Percentiles rank a stretch among this genome's conserved stretches.
These are phyloP conservation scores for Mechanitis mazaeus DNA, from an alignment of 2,888 invertebrate species.

Conservation along the genomic window DNA sequence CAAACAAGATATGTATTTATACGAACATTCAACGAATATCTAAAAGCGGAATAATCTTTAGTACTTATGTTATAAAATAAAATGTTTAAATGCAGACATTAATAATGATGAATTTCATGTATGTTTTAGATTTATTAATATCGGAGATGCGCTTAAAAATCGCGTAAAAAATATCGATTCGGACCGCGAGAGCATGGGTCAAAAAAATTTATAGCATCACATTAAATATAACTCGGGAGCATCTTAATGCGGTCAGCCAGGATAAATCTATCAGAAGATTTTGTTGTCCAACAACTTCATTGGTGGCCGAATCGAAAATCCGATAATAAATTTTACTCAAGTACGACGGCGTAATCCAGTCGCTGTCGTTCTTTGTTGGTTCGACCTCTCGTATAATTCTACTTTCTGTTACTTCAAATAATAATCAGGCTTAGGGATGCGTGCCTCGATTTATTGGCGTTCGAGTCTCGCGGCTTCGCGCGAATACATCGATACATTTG, in stretches of 20 bases:
- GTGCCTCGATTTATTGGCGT: conserved; percentile 47
- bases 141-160: conserved; percentile 19
- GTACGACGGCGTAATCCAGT: conserved; percentile 75
- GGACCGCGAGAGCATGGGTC: conserved; percentile 19
- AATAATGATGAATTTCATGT: conserved; percentile 29
- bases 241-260: conserved; percentile 73
- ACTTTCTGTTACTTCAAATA: conserved; percentile 65
- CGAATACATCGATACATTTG: not conserved
- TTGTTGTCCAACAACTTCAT: conserved; percentile 77
- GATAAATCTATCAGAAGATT: conserved; percentile 77
- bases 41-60: conserved; percentile 22
- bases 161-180: conserved; percentile 25
- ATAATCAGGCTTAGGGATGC: conserved; percentile 64
- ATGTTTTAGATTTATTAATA: conserved; percentile 26
- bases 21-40: conserved; percentile 21
- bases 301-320: conserved; percentile 77
- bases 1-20: not conserved
- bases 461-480: conserved; percentile 7
- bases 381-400: conserved; percentile 70
- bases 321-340: conserved; percentile 77
- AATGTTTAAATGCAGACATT: conserved; percentile 19
- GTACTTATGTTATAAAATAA: conserved; percentile 15
- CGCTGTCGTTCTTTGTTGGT: conserved; percentile 72
- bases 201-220: conserved; percentile 65
- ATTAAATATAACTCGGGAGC: conserved; percentile 70